Base-by-base conservation (phyloP, 2,888 invertebrate genomes). In the Chrysolina oricalcia region DNA sequence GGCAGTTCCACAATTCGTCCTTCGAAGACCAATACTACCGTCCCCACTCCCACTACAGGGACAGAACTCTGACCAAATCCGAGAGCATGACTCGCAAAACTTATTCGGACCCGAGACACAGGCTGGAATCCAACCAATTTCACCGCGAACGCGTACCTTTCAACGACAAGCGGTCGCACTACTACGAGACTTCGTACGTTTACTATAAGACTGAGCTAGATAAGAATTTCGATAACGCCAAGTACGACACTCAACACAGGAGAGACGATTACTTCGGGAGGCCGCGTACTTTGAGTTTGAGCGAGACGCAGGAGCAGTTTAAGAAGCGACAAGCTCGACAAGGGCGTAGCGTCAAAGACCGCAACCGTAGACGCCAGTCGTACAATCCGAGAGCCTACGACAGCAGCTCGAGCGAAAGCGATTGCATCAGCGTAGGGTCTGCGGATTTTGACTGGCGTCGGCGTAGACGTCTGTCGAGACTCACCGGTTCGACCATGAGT, bases 301-400 rank as follows among this genome's bases (percentile, higher is more conserved):
- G 82, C 73, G 85, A 84, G 23, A 79, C 81, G 13, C 81, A 79
- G 5, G 85, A 86, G 62, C 85, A 86, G 62, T 85, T 85, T 72
- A 82, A 81, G 71, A 83, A 83, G 75, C 80, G 83, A 48, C 84
- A 83, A 64, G 87, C 83, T 74, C 80, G 83, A 48, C 84, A 83
- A 64, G 87, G 88, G 4, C 90, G 90, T 66, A 91, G 91, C 63
- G 88, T 91, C 50, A 88, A 90, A 68, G 91, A 92, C 69, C 89
- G 92, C 56, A 92, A 91, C 56, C 85, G 89, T 13, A 85, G 90
- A 6, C 87, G 92, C 13, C 89, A 91, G 78, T 91, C 91, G 78
- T 92, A 92, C 82, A 92, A 92, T 87, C 92, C 92, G 27, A 90
- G 90, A 82, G 90, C 90, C 8, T 90, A 90, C 79, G 90, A 90